Conservation (phyloP, 2,797 vertebrate genomes). For the Sebastes iracundus region DNA sequence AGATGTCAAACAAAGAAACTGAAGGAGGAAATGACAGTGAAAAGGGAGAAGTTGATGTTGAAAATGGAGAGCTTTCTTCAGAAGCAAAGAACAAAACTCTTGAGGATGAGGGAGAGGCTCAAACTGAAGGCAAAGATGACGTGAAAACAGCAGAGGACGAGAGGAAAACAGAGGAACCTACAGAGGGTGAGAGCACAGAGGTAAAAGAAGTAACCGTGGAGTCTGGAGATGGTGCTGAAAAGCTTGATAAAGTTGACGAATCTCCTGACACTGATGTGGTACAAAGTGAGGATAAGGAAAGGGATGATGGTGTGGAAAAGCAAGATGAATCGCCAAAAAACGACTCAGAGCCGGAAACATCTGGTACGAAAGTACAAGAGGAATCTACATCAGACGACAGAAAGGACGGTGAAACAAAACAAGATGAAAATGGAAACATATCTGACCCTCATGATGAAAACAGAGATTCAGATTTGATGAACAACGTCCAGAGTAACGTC, state of each 20-base stretch:
- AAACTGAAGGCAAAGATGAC: neutral
- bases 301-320: neutral
- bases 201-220: constrained; percentile 1
- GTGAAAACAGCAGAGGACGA: neutral
- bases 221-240: constrained; percentile 14
- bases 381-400: constrained; percentile 13
- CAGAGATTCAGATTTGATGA: constrained; percentile 8
- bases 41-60: constrained; percentile 45
- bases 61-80: constrained; percentile 55
- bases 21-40: neutral
- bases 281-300: constrained; percentile 19
- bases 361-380: constrained; percentile 17
- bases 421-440: constrained; percentile 37
- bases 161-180: constrained; percentile 2
- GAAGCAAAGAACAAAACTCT: neutral
- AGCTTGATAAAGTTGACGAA: neutral
- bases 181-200: constrained; percentile 15
- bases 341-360: constrained; percentile 1
- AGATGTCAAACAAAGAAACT: neutral
- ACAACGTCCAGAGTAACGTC: neutral
- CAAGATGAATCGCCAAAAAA: neutral
- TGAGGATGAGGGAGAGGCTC: constrained; percentile 1
- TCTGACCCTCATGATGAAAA: constrained; percentile 9
- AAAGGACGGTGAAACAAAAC: constrained; percentile 3
- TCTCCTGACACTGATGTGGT: neutral